A percentile compares a stretch with the other conserved stretches of the same genome.
These are phyloP conservation scores for Zaprionus obscuricornis DNA, from an alignment of 2,888 invertebrate species.

Conservation along the genomic window DNA sequence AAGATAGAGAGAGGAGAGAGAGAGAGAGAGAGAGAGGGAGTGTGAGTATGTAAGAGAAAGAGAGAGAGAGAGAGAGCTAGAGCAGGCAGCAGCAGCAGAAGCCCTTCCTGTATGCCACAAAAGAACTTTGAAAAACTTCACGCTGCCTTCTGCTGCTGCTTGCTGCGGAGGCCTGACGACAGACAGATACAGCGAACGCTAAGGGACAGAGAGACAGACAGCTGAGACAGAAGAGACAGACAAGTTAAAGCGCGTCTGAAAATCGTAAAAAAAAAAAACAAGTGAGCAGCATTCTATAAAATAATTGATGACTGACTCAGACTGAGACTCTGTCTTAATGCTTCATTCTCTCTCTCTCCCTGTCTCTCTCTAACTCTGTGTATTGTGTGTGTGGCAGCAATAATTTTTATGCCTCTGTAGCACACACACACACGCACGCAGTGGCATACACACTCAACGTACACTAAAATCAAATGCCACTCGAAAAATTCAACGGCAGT, in stretches of 20 bases:
- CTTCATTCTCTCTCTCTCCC: too few species aligned
- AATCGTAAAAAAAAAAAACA: conserved; percentile 59
- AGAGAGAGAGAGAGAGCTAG: too few species aligned
- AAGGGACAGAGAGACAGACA: conserved; percentile 1
- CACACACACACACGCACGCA: conserved; percentile 38
- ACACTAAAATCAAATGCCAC: conserved; percentile 77
- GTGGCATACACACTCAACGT: conserved; percentile 22
- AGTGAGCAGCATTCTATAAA: conserved; percentile 77
- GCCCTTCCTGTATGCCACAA: conserved; percentile 55
- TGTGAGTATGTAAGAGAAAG: too few species aligned
- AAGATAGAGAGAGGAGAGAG: not conserved
- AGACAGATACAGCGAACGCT: conserved; percentile 3
- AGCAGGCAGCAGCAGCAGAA: conserved; percentile 16
- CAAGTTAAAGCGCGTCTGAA: conserved; percentile 33
- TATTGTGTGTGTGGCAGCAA: conserved; percentile 72
- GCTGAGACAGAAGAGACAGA: conserved; percentile 13
- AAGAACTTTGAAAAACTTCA: conserved; percentile 61
- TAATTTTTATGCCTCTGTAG: conserved; percentile 71
- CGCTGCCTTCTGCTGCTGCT: too few species aligned
- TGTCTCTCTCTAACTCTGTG: too few species aligned
- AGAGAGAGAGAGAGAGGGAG: not conserved
- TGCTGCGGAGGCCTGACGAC: conserved; percentile 19
- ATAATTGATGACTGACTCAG: conserved; percentile 78
- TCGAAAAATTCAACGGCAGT: conserved; percentile 71
- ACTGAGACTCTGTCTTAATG: conserved; percentile 49